Base-by-base conservation (phyloP, 2,888 invertebrate genomes). In the Tridacna gigas region DNA sequence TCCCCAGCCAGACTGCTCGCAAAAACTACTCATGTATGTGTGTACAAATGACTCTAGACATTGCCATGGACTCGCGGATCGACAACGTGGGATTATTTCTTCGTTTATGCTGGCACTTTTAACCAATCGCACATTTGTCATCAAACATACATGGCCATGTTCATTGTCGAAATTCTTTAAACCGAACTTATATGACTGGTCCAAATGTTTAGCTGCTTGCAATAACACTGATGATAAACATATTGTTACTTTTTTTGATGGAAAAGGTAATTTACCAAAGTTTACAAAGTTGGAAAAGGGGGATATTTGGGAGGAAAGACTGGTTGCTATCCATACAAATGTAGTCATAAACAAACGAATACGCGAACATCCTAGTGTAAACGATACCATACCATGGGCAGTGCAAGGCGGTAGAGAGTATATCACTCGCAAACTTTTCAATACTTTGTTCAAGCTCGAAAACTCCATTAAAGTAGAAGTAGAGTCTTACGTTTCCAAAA, bases 101-200 rank as follows among this genome's bases (percentile, higher is more conserved):
- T n/a, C 63, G 22, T 63, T 63, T 9, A 18, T 63, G 22, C 63
- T 63, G 20, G 63, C 63, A 13, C 63, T 63, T n/a, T 22, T 63
- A 25, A 63, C 63, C 63, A 63, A 63, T 63, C 63, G 63, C 15
- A 63, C 63, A 13, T 22, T 63, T 22, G 63, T 63, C 7, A 63
- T 63, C 1, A 25, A 63, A 13, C n/a, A 25, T 13, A n/a, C 63
- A 13, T n/a, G 13, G 22, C 63, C 63, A 22, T 63, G 63, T 20
- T 56, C 56, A 20, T 20, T 56, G 56, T 56, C 56, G 9, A 56
- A 56, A 15, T 56, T 56, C 56, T 56, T 56, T 20, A 20, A 56
- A 20, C 56, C 56, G 18, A 56, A 56, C 20, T 20, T 56, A 20
- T 56, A 56, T 20, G 56, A 56, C 9, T 56, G 56, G 56, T 20